Conservation (phyloP, 2,797 vertebrate species). For the Dryobates pubescens region DNA sequence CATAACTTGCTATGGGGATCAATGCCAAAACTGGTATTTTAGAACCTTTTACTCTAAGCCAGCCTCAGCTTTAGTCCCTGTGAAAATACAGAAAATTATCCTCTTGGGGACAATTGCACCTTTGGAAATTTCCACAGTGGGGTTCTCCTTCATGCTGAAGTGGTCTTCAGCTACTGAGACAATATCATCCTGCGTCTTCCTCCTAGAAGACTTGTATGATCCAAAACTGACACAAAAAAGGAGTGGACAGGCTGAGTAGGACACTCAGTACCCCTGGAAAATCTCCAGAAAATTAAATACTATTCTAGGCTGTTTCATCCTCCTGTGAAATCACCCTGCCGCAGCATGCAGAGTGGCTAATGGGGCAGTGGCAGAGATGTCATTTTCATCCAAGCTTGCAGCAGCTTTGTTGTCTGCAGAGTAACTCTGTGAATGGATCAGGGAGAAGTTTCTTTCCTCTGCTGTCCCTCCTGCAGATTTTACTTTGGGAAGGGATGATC, state of each 20-base stretch:
- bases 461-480: not conserved
- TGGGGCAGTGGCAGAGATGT: not conserved
- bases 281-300: not conserved
- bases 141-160: not conserved
- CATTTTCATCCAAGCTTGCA: not conserved
- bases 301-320: not conserved
- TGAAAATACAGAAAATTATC: not conserved
- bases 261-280: not conserved
- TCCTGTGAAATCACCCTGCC: not conserved
- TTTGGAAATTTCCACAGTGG: not conserved
- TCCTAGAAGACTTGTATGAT: not conserved
- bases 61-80: not conserved
- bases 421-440: not conserved
- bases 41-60: not conserved
- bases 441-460: not conserved
- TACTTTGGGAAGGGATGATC: constrained; percentile 1
- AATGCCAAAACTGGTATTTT: not conserved
- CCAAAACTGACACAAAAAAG: not conserved
- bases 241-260: not conserved
- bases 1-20: not conserved
- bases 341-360: not conserved
- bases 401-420: not conserved
- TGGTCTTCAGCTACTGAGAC: not conserved
- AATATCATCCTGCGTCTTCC: not conserved
- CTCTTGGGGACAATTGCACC: not conserved